Evolutionary conservation across 2,888 invertebrate genomes (phyloP), one percentile per base, ranked within the genome.

Genomic region (Macaria notata): DNA sequence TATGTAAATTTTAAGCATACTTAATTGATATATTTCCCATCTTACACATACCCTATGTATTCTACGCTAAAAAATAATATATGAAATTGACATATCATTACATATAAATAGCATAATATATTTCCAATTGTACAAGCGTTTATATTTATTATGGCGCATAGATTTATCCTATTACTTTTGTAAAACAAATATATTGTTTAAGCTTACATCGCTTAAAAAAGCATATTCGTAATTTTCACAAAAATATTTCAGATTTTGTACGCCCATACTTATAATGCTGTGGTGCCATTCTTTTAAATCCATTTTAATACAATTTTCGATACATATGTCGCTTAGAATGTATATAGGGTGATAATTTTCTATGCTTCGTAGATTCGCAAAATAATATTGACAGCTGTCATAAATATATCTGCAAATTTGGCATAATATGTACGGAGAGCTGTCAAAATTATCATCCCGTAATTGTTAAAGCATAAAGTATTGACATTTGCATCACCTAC

Each of bases 1-100:
- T 89, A 90, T 90, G 89, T 88, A 76, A 68, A 74, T 79, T 76
- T 67, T 67, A 83, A 84, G 79, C 80, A 75, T 74, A 19, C 19
- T 19, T 19, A 68, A 82, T 83, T 81, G 79, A 82, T 82, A 76
- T 70, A 64, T 70, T 70, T 66, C 67, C 43, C 57, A 64, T 64
- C 51, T 48, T 49, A 45, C 53, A 48, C 49, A 45, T 48, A 55
- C 53, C 33, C 44, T 31, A 46, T 56, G 55, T 54, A 56, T 49
- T 7, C 53, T 62, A 65, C 57, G 51, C 62, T 62, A 65, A 54
- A 56, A 63, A 61, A 56, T 58, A 52, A 60, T 65, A 65, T 55
- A 51, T 62, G 47, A 68, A 68, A 68, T 68, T 68, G 68, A 68
- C 68, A 58, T 51, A 47, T 41, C 9, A 41, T 41, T 41, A 41